Conservation (phyloP, 1,140 invertebrate genomes). For the Lepidurus packardi region DNA sequence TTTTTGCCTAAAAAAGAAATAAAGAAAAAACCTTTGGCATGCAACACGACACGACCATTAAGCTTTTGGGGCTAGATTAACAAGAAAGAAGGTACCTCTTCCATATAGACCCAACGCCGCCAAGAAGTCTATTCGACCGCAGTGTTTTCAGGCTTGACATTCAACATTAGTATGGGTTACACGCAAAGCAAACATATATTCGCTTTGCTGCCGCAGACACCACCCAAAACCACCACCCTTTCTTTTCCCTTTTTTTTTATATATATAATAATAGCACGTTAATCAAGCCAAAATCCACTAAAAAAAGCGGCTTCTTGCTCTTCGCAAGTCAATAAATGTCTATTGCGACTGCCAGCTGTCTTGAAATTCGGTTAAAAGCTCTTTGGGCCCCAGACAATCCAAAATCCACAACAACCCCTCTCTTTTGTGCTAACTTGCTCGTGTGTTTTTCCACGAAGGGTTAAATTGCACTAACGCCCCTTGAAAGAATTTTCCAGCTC, state of each 20-base stretch:
- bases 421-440: background rate
- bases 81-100: too few species aligned
- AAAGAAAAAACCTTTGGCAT: background rate
- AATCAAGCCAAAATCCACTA: constrained; percentile 6
- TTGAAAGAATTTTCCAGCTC: constrained; percentile 15
- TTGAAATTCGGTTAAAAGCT: background rate
- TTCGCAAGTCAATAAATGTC: constrained; percentile 5
- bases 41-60: background rate
- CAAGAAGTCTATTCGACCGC: background rate
- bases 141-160: background rate
- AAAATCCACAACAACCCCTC: background rate
- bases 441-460: background rate
- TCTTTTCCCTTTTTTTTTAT: background rate
- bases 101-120: background rate
- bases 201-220: too few species aligned
- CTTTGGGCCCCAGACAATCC: background rate
- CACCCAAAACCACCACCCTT: too few species aligned
- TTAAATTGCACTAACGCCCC: background rate
- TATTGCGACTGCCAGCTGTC: background rate
- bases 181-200: too few species aligned
- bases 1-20: background rate
- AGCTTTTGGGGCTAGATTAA: background rate
- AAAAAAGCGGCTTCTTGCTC: constrained; percentile 9
- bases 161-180: background rate
- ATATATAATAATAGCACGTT: constrained; percentile 3